Base-by-base conservation (phyloP, 2,888 invertebrate species). In the Cyclophora punctaria region DNA sequence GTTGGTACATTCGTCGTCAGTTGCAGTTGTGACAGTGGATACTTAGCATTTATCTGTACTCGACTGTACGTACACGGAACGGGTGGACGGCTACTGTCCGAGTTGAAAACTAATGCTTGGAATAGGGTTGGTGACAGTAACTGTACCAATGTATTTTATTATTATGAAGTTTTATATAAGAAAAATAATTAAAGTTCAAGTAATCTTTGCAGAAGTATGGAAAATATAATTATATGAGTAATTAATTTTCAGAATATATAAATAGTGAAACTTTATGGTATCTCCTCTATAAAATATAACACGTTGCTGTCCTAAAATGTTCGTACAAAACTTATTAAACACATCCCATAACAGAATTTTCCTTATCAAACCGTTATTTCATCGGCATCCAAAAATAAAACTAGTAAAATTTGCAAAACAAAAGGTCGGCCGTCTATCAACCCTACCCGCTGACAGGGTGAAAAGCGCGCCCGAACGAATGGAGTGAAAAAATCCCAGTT, bases 401-500 rank as follows among this genome's bases (percentile, higher is more conserved):
- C 51, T 47, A 42, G 33, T 49, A 55, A 49, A 55, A 20, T 20
- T 20, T 53, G 49, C 48, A 53, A 57, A 54, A 55, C 55, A 56
- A 59, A 49, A 49, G 50, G n/a, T 5, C 33, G 34, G 20, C 44
- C 42, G 49, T 46, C 52, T 53, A 69, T 59, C 79, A 81, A 63
- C 83, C 84, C 84, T 85, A 69, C 48, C 49, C 53, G 56, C 63
- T 68, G 73, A 69, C 71, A 64, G 76, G 75, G 76, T 78, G 75
- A 78, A 79, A 77, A 75, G 73, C 66, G 68, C 58, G 57, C 56
- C 58, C 70, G 64, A 64, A 62, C 73, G 83, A 82, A 83, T 82
- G 80, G 75, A 83, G 82, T 83, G 85, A 83, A 87, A 85, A 85
- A 83, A 83, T 73, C 73, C 73, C 79, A 80, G 87, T 84, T 87